These are phyloP conservation scores for Steinernema khuongi DNA, from an alignment of 1,140 invertebrate species.

Conservation along the genomic window DNA sequence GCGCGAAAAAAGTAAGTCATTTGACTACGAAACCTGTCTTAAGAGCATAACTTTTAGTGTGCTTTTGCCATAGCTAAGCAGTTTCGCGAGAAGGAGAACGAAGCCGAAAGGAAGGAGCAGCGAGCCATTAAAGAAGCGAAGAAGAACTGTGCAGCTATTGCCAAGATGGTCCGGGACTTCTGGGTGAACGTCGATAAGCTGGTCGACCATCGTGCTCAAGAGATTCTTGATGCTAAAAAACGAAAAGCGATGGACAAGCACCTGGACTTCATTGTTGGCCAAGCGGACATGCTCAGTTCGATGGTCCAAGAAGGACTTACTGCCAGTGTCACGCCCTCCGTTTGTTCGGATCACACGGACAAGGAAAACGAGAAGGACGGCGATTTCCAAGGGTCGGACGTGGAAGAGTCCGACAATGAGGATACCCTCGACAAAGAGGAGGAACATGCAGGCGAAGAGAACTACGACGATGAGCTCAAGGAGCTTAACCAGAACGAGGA, in stretches of 20 bases:
- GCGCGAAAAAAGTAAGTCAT: slow-evolving; percentile 74
- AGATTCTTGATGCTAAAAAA: slow-evolving; percentile 52
- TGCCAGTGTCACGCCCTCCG: slow-evolving; percentile 34
- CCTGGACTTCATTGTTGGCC: slow-evolving; percentile 94
- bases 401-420: slow-evolving; percentile 70
- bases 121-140: neutral
- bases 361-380: neutral
- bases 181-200: slow-evolving; percentile 66
- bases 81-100: neutral
- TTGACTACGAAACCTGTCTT: neutral
- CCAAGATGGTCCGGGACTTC: slow-evolving; percentile 87
- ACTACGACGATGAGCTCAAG: slow-evolving; percentile 69
- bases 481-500: slow-evolving; percentile 80
- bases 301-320: slow-evolving; percentile 62
- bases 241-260: slow-evolving; percentile 93
- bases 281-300: slow-evolving; percentile 90
- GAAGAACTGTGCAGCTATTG: slow-evolving; percentile 66
- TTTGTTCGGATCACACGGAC: slow-evolving; percentile 70
- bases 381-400: slow-evolving; percentile 22
- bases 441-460: slow-evolving; percentile 66
- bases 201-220: slow-evolving; percentile 45
- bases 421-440: slow-evolving; percentile 82
- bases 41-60: neutral
- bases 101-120: neutral
- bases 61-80: neutral